phyloP scores from a whole-genome alignment of 2,113 vertebrate genomes.

The Heterotilapia buettikoferi region DNA sequence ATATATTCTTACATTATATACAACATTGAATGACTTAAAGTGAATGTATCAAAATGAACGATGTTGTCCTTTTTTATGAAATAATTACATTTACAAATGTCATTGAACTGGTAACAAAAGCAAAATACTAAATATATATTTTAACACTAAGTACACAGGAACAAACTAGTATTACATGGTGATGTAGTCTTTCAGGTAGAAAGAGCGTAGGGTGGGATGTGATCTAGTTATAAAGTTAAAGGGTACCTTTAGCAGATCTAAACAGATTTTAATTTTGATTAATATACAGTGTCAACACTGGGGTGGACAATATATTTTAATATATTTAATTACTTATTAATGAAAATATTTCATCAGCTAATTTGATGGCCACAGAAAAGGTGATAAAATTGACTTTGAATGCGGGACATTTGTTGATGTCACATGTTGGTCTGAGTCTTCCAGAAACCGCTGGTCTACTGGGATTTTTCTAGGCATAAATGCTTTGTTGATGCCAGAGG shows the following conservation, averaged over 20 bases:
- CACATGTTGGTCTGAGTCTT: neutral
- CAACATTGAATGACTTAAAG: neutral
- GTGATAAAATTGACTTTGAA: neutral
- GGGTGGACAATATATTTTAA: neutral
- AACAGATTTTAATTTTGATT: neutral
- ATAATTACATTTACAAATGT: neutral
- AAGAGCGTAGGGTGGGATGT: neutral
- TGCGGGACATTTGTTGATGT: neutral
- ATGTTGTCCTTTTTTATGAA: neutral
- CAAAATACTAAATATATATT: neutral
- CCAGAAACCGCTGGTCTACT: neutral
- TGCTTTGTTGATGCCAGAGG: neutral
- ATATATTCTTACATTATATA: neutral
- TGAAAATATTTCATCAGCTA: neutral
- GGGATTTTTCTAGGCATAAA: neutral
- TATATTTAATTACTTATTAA: neutral
- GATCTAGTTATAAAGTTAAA: neutral
- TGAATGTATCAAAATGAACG: rapidly evolving
- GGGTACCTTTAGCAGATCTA: neutral
- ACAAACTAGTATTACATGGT: neutral
- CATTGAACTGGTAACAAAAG: neutral
- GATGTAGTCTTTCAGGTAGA: neutral
- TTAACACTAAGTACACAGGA: neutral
- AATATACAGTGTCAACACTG: neutral
- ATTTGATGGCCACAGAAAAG: neutral